Base-by-base conservation (phyloP, 2,113 vertebrate species). In the Odocoileus virginianus region DNA sequence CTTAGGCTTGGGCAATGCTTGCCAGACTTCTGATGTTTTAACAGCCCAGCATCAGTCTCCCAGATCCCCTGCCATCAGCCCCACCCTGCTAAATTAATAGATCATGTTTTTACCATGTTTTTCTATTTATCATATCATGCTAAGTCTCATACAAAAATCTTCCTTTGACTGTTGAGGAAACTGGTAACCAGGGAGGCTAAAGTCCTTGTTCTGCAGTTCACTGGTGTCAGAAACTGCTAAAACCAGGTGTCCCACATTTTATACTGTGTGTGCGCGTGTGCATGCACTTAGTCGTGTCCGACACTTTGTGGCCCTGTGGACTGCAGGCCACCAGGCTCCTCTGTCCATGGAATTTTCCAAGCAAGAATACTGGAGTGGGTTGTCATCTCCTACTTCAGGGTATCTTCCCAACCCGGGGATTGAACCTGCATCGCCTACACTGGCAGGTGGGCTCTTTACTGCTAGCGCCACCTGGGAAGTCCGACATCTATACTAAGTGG, bases 111-210 rank as follows among this genome's bases (percentile, higher is more conserved):
- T 83, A 74, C 52, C 30, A 57, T 64, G 28, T 90, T 89, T 96
- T 92, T 83, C 28, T 28, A 81, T 87, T 55, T 45, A 82, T 27
- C 54, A 55, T 87, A 43, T 81, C 93, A 58, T 76, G n/a, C 64
- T 85, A 28, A 40, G 50, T 17, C 40, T 87, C 93, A 82, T 60
- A 81, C 17, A 76, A 94, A 58, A 96, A 57, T 45, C 45, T 89
- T 93, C 55, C 30, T 85, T 96, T 60, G 45, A 92, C 33, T 94
- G 15, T 67, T 97, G 61, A 96, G 60, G 23, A 95, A 97, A 87
- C 5, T 3, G 2, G 58, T 23, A 78, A 57, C 15, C 13, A 61
- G 27, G 45, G 55, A 89, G 16, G 57, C 36, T 79, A 47, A 92
- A 19, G 50, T 81, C 23, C 55, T 87, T 91, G n/a, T 25, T 79